Percentiles rank a stretch among this genome's conserved stretches.
phyloP scores from a whole-genome alignment of 2,888 invertebrate species.

The Lapara coniferarum region DNA sequence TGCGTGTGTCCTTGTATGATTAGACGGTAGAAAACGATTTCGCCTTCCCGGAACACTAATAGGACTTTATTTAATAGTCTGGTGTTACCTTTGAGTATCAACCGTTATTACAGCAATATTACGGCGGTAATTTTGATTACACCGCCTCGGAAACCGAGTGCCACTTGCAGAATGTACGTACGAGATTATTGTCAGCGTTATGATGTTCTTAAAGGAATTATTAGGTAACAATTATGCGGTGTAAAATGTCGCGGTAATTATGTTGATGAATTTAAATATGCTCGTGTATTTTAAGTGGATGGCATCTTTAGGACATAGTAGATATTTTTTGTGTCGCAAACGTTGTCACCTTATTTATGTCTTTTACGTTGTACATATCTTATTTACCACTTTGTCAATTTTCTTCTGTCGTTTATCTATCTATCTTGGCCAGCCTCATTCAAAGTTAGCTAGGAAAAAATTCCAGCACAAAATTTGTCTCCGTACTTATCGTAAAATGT shows the following conservation, averaged over 20 bases:
- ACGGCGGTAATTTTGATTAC: conserved; percentile 18
- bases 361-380: too few species aligned
- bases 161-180: conserved; percentile 5
- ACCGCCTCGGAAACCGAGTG: background rate
- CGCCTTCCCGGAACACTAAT: conserved; percentile 10
- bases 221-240: background rate
- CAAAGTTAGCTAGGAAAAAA: too few species aligned
- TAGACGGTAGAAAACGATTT: background rate
- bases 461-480: too few species aligned
- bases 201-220: background rate
- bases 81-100: conserved; percentile 5
- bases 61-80: conserved; percentile 20
- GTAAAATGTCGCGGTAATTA: background rate
- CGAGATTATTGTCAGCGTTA: background rate
- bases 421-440: too few species aligned
- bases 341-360: too few species aligned
- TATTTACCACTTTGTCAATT: too few species aligned
- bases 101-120: conserved; percentile 18
- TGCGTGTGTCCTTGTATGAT: background rate
- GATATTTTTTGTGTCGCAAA: too few species aligned
- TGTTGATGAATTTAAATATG: background rate
- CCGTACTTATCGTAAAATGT: too few species aligned
- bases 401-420: too few species aligned
- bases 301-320: too few species aligned
- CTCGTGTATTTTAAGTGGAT: too few species aligned